Evolutionary conservation across 2,888 invertebrate species (phyloP), one percentile per base, ranked within the genome.

Genomic region (Caenorhabditis angaria): DNA sequence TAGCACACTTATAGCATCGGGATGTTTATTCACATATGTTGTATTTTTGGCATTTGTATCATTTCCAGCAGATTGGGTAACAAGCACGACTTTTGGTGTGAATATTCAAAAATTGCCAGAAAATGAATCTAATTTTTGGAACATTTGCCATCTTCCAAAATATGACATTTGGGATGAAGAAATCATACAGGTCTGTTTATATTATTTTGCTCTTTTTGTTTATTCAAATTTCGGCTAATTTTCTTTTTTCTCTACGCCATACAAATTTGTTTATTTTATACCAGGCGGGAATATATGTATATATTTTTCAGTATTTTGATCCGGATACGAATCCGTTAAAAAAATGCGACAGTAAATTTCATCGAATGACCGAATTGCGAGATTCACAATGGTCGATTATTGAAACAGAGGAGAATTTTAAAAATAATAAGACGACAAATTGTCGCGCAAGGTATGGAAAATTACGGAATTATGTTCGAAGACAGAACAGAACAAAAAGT

Each of bases 111-210:
- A 18, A 41, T 18, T 41, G 41, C 6, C 41, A 12, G 6, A 3
- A 22, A 12, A 50, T 24, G 50, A 50, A 55, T 24, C 53, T 48
- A 10, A 24, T 66, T 18, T 28, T 28, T 51, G 71, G 66, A 41
- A 72, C 24, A 61, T 22, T 22, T 77, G 77, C 57, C 54, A 54
- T 1, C 64, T 77, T 14, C 77, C 77, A 14, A 77, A 70, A 24
- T 77, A 73, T 60, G 77, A 77, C 28, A 68, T 74, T 18, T 77
- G 77, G 77, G 73, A 77, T 50, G 69, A 73, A 2, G 63, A 73
- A 18, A 53, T 74, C 0, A 48, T 77, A 4, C 65, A 57, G 6
- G 77, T 74, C 29, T 29, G 73, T 63, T 24, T 29, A 5, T 48
- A 48, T 18, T 48, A 8, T 14, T 48, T 5, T 8, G 5, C 4